Percentiles rank a stretch among this genome's conserved stretches.
These are phyloP conservation scores for Polyergus mexicanus DNA, from an alignment of 1,140 invertebrate genomes.

Conservation along the genomic window DNA sequence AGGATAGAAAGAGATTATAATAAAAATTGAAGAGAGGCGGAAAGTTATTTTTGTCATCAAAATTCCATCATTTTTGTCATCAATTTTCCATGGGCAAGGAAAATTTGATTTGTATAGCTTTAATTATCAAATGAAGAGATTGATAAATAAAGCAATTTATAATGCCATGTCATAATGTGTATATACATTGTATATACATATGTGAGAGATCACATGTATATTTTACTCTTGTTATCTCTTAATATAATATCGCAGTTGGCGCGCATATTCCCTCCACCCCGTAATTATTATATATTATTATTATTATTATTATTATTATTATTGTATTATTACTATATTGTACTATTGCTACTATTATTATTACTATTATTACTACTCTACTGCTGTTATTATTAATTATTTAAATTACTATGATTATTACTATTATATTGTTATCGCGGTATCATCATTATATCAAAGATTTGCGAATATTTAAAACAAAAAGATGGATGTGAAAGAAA, in stretches of 20 bases:
- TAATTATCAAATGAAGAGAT: slow-evolving; percentile 63
- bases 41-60: slow-evolving; percentile 56
- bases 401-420: slow-evolving; percentile 73
- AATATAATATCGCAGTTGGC: slow-evolving; percentile 76
- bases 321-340: slow-evolving; percentile 68
- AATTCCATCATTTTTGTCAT: slow-evolving; percentile 76
- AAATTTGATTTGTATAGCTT: slow-evolving; percentile 71
- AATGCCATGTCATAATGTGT: slow-evolving; percentile 70
- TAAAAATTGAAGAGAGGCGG: slow-evolving; percentile 11
- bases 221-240: slow-evolving; percentile 81
- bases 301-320: slow-evolving; percentile 73
- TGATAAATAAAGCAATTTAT: slow-evolving; percentile 65
- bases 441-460: slow-evolving; percentile 52
- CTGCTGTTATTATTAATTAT: slow-evolving; percentile 67
- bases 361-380: slow-evolving; percentile 63
- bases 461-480: slow-evolving; percentile 24
- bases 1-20: slow-evolving; percentile 12
- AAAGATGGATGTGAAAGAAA: slow-evolving; percentile 48
- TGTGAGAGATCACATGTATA: slow-evolving; percentile 77
- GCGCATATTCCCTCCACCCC: slow-evolving; percentile 70
- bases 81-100: slow-evolving; percentile 80
- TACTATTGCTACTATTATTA: slow-evolving; percentile 68
- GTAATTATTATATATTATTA: slow-evolving; percentile 80
- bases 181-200: slow-evolving; percentile 60
- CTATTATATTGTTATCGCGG: slow-evolving; percentile 62